Evolutionary conservation across 2,113 vertebrate species (phyloP).

Genomic region (Aldabrachelys gigantea): DNA sequence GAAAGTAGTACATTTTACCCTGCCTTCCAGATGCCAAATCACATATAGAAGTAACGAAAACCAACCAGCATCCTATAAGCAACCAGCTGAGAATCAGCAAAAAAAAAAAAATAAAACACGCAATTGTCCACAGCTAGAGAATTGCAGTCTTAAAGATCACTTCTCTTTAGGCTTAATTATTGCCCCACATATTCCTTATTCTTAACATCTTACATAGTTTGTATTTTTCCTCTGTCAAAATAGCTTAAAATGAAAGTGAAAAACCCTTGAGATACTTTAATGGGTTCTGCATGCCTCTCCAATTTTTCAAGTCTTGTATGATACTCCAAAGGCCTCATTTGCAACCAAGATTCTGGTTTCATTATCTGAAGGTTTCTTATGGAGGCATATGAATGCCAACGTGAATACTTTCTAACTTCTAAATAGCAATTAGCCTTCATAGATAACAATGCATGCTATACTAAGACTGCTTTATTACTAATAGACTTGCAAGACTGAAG

Average conservation of each 20-base stretch:
- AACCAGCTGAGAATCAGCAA: too few species aligned
- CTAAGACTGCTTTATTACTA: neutral
- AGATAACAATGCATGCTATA: neutral
- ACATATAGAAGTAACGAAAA: slow-evolving; percentile 43
- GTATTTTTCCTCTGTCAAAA: neutral
- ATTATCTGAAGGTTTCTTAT: neutral
- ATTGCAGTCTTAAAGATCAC: neutral
- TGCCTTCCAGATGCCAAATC: neutral
- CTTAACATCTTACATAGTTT: neutral
- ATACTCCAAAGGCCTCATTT: neutral
- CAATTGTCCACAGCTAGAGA: neutral
- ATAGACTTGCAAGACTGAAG: slow-evolving; percentile 36
- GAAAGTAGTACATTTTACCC: slow-evolving; percentile 11
- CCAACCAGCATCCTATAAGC: neutral
- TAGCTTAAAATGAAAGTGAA: neutral
- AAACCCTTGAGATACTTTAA: neutral
- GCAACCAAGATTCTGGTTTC: neutral
- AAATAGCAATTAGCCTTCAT: slow-evolving; percentile 22
- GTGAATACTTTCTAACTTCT: neutral
- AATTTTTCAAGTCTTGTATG: neutral
- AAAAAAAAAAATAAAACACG: too few species aligned
- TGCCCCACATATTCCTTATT: neutral
- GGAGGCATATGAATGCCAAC: neutral
- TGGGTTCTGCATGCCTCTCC: neutral
- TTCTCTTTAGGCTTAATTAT: neutral